Evolutionary conservation across 2,888 invertebrate genomes (phyloP).

Genomic region (Hypercompe scribonia): DNA sequence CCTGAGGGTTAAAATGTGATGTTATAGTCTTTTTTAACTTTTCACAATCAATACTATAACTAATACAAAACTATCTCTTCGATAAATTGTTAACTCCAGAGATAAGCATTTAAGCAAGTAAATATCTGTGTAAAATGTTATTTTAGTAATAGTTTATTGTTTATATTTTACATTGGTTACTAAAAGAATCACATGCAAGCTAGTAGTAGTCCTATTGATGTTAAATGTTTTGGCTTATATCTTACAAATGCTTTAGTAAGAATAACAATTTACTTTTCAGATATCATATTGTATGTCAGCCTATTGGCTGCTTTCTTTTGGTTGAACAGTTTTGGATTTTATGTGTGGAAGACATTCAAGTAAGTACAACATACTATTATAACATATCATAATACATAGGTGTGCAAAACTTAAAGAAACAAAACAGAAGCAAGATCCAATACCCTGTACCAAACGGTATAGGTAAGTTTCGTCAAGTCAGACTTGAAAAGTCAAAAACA

Average conservation of each 20-base stretch:
- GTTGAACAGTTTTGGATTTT: slow-evolving; percentile 94
- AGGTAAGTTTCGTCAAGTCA: too few relatives aligned
- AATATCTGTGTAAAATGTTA: neutral
- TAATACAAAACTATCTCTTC: neutral
- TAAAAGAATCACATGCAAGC: neutral
- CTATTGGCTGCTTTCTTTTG: slow-evolving; percentile 94
- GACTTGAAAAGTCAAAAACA: neutral
- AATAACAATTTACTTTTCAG: slow-evolving; percentile 82
- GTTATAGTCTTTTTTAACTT: too few relatives aligned
- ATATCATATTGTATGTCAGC: slow-evolving; percentile 91
- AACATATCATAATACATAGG: too few relatives aligned
- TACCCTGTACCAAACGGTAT: neutral
- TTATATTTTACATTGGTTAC: neutral
- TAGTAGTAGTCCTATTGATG: neutral
- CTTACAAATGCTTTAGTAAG: neutral
- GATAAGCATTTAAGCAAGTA: neutral
- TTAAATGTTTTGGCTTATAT: neutral
- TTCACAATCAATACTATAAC: neutral
- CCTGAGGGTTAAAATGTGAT: too few relatives aligned
- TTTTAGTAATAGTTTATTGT: neutral
- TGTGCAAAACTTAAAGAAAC: too few relatives aligned
- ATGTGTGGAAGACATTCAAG: slow-evolving; percentile 95
- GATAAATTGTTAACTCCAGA: neutral
- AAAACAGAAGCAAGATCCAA: too few relatives aligned
- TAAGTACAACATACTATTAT: slow-evolving; percentile 72